phyloP scores from a whole-genome alignment of 2,113 vertebrate species.

The Prietella phreatophila region DNA sequence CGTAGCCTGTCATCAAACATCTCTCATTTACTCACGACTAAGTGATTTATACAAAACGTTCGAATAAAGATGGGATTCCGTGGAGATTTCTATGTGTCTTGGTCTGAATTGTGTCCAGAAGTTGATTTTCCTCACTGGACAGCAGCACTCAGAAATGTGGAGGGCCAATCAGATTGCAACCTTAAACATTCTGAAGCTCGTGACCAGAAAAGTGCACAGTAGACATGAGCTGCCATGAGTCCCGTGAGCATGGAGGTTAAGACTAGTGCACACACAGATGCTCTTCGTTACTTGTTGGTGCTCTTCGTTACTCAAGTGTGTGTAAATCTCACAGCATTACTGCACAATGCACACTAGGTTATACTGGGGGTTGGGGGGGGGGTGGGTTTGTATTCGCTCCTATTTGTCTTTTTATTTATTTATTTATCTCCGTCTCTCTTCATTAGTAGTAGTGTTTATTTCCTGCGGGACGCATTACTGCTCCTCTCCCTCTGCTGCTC shows the following conservation, averaged over 20 bases:
- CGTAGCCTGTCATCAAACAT: not conserved
- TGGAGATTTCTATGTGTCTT: too few relatives aligned
- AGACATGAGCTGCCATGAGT: not conserved
- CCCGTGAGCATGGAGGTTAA: not conserved
- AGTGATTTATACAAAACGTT: not conserved
- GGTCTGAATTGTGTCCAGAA: not conserved
- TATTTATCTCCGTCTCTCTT: slow-evolving; percentile 47
- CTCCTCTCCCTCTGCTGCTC: slow-evolving; percentile 30
- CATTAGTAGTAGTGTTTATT: slow-evolving; percentile 11
- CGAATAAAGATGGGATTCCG: not conserved
- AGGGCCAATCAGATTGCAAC: not conserved
- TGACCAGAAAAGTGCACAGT: not conserved
- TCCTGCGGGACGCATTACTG: slow-evolving; percentile 6
- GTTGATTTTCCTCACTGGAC: not conserved
- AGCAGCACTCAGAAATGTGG: not conserved
- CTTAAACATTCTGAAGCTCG: not conserved
- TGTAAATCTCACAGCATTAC: not conserved
- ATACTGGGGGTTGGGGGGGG: too few relatives aligned
- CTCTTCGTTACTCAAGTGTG: not conserved
- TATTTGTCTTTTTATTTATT: slow-evolving; percentile 31
- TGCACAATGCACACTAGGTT: not conserved
- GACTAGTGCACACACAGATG: not conserved
- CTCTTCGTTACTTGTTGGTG: not conserved
- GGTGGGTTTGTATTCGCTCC: not conserved
- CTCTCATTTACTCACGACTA: not conserved